Percentiles rank a stretch among this genome's conserved stretches.
Conservation (phyloP, 92 coral and sea anemone genomes). For the Porites evermanni region DNA sequence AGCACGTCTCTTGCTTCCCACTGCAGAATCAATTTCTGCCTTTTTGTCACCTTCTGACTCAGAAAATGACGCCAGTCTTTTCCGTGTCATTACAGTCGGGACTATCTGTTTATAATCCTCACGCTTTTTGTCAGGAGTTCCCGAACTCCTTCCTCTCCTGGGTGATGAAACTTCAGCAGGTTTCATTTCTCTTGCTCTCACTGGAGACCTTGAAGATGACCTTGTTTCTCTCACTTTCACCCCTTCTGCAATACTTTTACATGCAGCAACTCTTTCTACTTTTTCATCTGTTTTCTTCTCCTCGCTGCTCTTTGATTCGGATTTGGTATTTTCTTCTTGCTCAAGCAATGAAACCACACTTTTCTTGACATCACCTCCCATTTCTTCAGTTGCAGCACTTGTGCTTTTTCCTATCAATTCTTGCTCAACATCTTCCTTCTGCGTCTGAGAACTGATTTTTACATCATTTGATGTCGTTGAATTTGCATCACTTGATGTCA, state of each 20-base stretch:
- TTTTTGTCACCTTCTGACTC: conserved; percentile 46
- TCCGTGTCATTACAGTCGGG: conserved; percentile 51
- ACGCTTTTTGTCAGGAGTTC: conserved; percentile 30
- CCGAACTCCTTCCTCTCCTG: conserved; percentile 36
- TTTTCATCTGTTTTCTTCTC: conserved; percentile 1
- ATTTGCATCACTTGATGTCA: not conserved
- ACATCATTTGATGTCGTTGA: conserved; percentile 11
- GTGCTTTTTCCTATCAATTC: not conserved
- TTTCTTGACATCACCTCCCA: not conserved
- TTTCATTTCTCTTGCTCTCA: conserved; percentile 25
- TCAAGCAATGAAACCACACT: not conserved
- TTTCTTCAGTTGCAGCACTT: not conserved
- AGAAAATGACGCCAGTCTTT: conserved; percentile 54
- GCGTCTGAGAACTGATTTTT: not conserved
- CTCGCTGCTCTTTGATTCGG: not conserved
- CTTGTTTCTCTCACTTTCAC: conserved; percentile 21
- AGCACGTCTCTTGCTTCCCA: conserved; percentile 17
- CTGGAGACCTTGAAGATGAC: conserved; percentile 39
- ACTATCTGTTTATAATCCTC: conserved; percentile 45
- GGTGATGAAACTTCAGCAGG: conserved; percentile 34
- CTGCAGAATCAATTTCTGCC: not conserved
- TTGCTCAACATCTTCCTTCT: conserved; percentile 9
- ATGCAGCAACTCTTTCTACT: not conserved
- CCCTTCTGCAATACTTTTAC: not conserved
- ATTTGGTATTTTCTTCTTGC: not conserved